Conservation (phyloP, 2,797 vertebrate species). For the Leuciscus waleckii region DNA sequence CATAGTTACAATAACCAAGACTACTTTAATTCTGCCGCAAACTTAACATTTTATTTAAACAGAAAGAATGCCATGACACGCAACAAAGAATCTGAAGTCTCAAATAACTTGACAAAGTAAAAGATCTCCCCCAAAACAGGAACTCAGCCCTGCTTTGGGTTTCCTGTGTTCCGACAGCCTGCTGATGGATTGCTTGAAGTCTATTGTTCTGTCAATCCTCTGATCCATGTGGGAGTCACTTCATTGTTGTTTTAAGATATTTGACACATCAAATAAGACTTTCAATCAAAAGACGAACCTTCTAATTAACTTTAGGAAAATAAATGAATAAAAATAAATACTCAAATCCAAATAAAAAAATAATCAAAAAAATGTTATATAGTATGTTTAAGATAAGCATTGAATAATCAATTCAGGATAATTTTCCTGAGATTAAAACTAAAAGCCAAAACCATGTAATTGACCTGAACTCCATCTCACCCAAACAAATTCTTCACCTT, state of each 20-base stretch:
- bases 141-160: conserved; percentile 33
- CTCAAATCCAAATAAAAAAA: no score
- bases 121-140: conserved; percentile 4
- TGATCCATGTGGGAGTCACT: conserved; percentile 22
- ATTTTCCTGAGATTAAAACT: not conserved
- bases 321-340: not conserved
- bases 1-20: not conserved
- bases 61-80: not conserved
- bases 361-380: no score
- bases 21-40: not conserved
- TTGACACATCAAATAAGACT: not conserved
- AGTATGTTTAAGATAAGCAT: not conserved
- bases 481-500: not conserved
- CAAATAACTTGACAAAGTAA: not conserved
- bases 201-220: conserved; percentile 55
- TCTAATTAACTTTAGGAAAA: not conserved
- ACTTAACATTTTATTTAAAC: not conserved
- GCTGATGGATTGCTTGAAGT: conserved; percentile 52
- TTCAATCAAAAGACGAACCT: not conserved
- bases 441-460: not conserved
- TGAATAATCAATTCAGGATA: not conserved
- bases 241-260: conserved; percentile 40
- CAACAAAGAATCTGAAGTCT: not conserved
- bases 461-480: conserved; percentile 1
- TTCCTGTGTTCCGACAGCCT: conserved; percentile 48